Percentiles rank a stretch among this genome's conserved stretches.
These are phyloP conservation scores for Carduelis carduelis DNA, from an alignment of 2,797 vertebrate species.

Conservation along the genomic window DNA sequence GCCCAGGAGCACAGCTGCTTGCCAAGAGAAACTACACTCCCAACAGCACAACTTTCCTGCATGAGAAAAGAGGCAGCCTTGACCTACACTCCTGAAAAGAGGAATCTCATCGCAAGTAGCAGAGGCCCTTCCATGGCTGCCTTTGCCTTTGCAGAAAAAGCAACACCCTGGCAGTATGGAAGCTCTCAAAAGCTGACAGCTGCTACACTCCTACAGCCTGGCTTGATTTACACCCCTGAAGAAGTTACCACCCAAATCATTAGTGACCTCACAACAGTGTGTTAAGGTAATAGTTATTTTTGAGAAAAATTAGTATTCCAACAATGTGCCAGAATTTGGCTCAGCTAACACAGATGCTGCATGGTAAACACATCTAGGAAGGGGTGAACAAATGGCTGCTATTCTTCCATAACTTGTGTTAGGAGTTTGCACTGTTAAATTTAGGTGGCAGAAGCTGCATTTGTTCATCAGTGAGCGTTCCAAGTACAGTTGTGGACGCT, in stretches of 20 bases:
- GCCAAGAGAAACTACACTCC: not conserved
- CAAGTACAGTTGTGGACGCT: not conserved
- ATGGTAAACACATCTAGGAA: not conserved
- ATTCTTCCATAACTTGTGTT: not conserved
- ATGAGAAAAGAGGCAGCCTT: not conserved
- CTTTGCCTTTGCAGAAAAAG: not conserved
- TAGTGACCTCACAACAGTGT: not conserved
- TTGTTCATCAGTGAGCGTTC: not conserved
- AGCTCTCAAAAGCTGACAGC: not conserved
- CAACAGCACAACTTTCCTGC: not conserved
- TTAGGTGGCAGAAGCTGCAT: not conserved
- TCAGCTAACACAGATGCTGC: not conserved
- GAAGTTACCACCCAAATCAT: not conserved
- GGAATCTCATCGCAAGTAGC: not conserved
- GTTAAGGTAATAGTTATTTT: not conserved
- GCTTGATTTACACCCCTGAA: not conserved
- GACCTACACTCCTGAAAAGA: not conserved
- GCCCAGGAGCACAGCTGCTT: not conserved
- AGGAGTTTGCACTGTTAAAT: not conserved
- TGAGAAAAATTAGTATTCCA: not conserved
- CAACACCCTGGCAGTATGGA: accelerated
- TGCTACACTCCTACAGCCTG: accelerated
- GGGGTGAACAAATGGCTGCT: not conserved
- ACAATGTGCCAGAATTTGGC: not conserved
- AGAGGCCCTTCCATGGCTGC: not conserved